Base-by-base conservation (phyloP, 2,797 vertebrate genomes). In the Mormyrops boulengeri region DNA sequence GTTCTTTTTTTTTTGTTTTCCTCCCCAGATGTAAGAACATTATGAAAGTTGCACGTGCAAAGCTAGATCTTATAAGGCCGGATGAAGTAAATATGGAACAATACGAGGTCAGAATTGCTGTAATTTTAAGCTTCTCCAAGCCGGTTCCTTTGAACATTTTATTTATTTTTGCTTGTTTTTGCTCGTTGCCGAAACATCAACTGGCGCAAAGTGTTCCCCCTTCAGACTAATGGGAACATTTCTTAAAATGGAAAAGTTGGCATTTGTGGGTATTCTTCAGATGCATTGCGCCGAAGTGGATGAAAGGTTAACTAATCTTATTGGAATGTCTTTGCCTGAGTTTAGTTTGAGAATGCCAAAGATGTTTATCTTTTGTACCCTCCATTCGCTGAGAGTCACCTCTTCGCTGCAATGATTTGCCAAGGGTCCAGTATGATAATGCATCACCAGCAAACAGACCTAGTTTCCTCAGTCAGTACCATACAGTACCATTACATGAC, bases 21-120 rank as follows among this genome's bases (percentile, higher is more conserved):
- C 30, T 82, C 77, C 77, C 77, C 94, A 99, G 99, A 95, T 99
- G 98, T 94, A 97, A 97, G 94, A 98, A 97, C 94, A 97, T 99
- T 93, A 99, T 99, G 98, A 98, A 97, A 93, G 98, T 99, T 94
- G 99, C 99, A 84, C 97, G 97, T 94, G 96, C 96, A 92, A 99
- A 99, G 95, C 97, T 99, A 94, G 97, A 98, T 95, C 96, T 98
- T 93, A 98, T 99, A 94, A 99, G 97, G 92, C 98, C 98, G 0
- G 97, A 99, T 90, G 98, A 99, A 95, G 96, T 99, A 91, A 99
- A 98, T 94, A 96, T 98, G 97, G 97, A 98, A 12, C 98, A 99
- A 90, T 99, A 99, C 52, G 97, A 98, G 98, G 99, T 98, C 92
- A 95, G 96, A 91, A 80, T 80, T 93, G 80, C 87, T 26, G 19